Evolutionary conservation across 2,113 vertebrate genomes (phyloP).

Genomic region (Amphiprion ocellaris): DNA sequence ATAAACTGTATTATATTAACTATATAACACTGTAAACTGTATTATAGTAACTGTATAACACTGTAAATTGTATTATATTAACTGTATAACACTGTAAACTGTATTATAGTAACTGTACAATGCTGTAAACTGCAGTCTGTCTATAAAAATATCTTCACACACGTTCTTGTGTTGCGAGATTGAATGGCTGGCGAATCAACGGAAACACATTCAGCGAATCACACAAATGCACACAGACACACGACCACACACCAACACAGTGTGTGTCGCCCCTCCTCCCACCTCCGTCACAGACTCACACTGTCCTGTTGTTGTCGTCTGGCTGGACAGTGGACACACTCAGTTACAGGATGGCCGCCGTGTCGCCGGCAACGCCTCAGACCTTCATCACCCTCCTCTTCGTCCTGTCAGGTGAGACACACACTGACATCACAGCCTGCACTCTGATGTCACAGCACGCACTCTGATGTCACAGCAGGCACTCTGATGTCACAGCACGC

Average conservation of each 20-base stretch:
- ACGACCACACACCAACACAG: constrained; percentile 19
- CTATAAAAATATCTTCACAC: no score
- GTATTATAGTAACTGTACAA: no score
- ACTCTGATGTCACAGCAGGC: constrained; percentile 7
- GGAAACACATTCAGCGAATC: not conserved
- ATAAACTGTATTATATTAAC: no score
- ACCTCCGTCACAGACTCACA: constrained; percentile 48
- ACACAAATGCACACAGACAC: not conserved
- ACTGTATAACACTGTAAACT: no score
- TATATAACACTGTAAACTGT: no score
- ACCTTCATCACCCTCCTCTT: constrained; percentile 58
- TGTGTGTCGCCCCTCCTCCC: constrained; percentile 24
- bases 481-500: not conserved
- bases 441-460: not conserved
- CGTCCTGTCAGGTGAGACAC: constrained; percentile 69
- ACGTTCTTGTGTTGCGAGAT: no score
- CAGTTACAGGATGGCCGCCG: constrained; percentile 65
- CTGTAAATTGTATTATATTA: no score
- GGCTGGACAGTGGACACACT: constrained; percentile 33
- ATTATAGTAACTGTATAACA: no score
- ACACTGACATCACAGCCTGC: not conserved
- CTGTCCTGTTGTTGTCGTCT: constrained; percentile 18
- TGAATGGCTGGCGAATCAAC: not conserved
- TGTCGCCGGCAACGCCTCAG: constrained; percentile 27
- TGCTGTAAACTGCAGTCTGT: no score